Evolutionary conservation across 2,888 invertebrate genomes (phyloP).

Genomic region (Catocala fraxini): DNA sequence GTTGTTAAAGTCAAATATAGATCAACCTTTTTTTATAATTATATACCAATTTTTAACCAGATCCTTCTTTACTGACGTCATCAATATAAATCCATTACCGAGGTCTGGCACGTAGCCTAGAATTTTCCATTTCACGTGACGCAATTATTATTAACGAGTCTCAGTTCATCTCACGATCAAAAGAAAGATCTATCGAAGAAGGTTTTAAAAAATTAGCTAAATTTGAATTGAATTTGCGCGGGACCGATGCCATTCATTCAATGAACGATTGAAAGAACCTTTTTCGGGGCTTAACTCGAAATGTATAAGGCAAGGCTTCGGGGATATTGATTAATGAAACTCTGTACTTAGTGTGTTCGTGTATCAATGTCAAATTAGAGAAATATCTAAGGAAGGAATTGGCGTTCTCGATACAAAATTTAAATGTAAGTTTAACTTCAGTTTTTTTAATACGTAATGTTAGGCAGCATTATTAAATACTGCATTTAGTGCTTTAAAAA

Average conservation of each 20-base stretch:
- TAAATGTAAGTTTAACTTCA: too few relatives aligned
- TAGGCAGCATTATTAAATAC: too few relatives aligned
- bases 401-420: too few relatives aligned
- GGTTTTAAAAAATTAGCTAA: slow-evolving; percentile 46
- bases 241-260: slow-evolving; percentile 7
- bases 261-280: slow-evolving; percentile 12
- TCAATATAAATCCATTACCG: slow-evolving; percentile 41
- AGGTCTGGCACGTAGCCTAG: slow-evolving; percentile 12
- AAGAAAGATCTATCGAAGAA: slow-evolving; percentile 28
- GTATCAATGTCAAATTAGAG: slow-evolving; percentile 13
- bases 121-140: slow-evolving; percentile 9
- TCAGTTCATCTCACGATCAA: slow-evolving; percentile 18
- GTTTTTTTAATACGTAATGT: too few relatives aligned
- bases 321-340: slow-evolving; percentile 21
- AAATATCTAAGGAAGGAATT: background rate
- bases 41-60: background rate
- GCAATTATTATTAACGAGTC: slow-evolving; percentile 22
- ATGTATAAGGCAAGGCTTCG: slow-evolving; percentile 1
- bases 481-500: too few relatives aligned
- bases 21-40: background rate
- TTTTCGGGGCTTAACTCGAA: slow-evolving; percentile 18
- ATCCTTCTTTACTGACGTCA: slow-evolving; percentile 25
- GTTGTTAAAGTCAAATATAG: background rate
- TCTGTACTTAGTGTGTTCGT: slow-evolving; percentile 4
- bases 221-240: slow-evolving; percentile 42